These are phyloP conservation scores for Haliclona indistincta DNA, from an alignment of 37 sponge, comb jelly and placozoan species.

Conservation along the genomic window DNA sequence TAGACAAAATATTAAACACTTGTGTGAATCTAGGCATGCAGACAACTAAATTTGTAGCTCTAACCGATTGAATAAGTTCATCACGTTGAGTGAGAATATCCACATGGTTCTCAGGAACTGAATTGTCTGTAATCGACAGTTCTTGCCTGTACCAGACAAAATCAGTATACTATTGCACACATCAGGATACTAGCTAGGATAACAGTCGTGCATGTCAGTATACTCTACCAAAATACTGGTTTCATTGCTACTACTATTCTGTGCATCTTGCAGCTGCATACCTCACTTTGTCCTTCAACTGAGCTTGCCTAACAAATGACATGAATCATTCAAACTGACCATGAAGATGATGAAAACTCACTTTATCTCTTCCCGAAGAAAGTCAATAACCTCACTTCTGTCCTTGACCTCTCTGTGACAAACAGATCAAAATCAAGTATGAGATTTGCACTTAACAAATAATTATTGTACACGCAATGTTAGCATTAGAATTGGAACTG, in stretches of 20 bases:
- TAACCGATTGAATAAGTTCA: constrained; percentile 30
- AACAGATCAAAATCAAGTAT: no score
- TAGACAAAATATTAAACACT: no score
- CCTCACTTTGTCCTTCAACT: no score
- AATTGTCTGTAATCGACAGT: neutral
- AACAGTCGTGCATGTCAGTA: neutral
- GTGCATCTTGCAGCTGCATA: no score
- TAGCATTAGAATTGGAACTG: no score
- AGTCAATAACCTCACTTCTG: constrained; percentile 50
- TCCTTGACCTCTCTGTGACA: constrained; percentile 42
- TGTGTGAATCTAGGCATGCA: no score
- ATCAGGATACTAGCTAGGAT: neutral
- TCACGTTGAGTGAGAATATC: constrained; percentile 48
- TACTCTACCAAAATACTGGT: no score
- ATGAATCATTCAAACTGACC: constrained; percentile 13
- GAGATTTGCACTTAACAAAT: neutral
- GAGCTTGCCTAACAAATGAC: no score
- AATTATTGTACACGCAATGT: neutral
- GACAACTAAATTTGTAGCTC: no score
- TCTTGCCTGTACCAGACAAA: neutral
- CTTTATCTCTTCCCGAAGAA: constrained; percentile 48
- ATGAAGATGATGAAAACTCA: constrained; percentile 14
- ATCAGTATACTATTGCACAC: neutral
- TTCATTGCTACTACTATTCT: no score
- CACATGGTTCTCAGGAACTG: constrained; percentile 10